Conservation (phyloP, 2,888 invertebrate genomes). For the Rutpela maculata region DNA sequence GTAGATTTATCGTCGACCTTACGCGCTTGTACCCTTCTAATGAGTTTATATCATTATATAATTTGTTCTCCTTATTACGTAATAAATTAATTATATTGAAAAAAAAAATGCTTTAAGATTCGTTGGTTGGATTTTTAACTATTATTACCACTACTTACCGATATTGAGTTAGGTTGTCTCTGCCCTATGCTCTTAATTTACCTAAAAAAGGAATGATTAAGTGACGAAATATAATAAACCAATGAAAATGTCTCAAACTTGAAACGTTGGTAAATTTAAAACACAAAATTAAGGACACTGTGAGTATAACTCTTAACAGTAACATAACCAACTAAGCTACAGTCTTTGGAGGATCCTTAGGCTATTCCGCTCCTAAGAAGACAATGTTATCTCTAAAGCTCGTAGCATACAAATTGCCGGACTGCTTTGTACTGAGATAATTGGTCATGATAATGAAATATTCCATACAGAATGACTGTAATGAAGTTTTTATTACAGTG, state of each 20-base stretch:
- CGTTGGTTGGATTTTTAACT: too few species aligned
- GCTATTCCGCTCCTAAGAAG: constrained; percentile 47
- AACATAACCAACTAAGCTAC: constrained; percentile 47
- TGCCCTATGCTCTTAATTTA: too few species aligned
- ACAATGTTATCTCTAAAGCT: constrained; percentile 63
- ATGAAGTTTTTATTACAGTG: constrained; percentile 60
- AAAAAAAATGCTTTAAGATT: too few species aligned
- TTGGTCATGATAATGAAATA: constrained; percentile 62
- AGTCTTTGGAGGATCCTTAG: constrained; percentile 46
- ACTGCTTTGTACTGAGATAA: constrained; percentile 59
- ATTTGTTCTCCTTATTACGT: too few species aligned
- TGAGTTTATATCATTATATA: too few species aligned
- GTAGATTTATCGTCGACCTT: too few species aligned
- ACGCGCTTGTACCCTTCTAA: too few species aligned
- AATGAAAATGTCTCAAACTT: neutral
- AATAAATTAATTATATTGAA: too few species aligned
- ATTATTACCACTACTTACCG: too few species aligned
- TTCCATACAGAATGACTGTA: constrained; percentile 57
- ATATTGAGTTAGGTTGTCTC: too few species aligned
- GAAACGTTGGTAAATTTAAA: neutral
- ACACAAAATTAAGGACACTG: constrained; percentile 21
- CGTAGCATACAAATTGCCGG: constrained; percentile 62
- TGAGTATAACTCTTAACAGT: constrained; percentile 35
- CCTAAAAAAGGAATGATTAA: too few species aligned
- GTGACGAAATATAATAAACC: too few species aligned